Conservation (phyloP, 2,113 vertebrate species). For the Zapornia atra region DNA sequence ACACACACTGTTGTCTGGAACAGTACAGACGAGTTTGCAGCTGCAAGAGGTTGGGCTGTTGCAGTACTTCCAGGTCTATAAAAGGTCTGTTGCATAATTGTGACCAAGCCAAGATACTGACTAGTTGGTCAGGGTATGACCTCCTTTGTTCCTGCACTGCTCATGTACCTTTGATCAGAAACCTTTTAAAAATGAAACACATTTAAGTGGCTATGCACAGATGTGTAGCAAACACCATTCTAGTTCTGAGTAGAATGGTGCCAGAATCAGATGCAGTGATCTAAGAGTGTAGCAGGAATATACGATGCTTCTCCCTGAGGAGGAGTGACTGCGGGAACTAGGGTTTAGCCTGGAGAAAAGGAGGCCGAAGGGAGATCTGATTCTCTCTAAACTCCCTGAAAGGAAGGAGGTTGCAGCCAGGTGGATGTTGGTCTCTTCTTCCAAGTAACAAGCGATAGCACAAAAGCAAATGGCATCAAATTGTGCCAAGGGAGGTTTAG, state of each 20-base stretch:
- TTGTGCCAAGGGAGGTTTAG: background rate
- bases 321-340: background rate
- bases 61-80: background rate
- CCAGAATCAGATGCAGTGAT: background rate
- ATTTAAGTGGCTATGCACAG: background rate
- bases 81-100: background rate
- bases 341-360: background rate
- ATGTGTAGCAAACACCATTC: background rate
- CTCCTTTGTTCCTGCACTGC: background rate
- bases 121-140: background rate
- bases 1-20: background rate
- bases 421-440: background rate
- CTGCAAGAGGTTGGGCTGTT: background rate
- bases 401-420: background rate
- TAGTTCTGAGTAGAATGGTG: background rate
- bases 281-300: background rate
- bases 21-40: background rate
- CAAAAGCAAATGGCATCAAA: background rate
- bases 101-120: background rate
- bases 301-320: background rate
- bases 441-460: background rate
- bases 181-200: background rate
- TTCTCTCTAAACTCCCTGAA: background rate
- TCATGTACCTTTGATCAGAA: background rate
- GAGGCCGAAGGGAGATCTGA: background rate